phyloP scores from a whole-genome alignment of 2,797 vertebrate genomes.

The Manis pentadactyla region DNA sequence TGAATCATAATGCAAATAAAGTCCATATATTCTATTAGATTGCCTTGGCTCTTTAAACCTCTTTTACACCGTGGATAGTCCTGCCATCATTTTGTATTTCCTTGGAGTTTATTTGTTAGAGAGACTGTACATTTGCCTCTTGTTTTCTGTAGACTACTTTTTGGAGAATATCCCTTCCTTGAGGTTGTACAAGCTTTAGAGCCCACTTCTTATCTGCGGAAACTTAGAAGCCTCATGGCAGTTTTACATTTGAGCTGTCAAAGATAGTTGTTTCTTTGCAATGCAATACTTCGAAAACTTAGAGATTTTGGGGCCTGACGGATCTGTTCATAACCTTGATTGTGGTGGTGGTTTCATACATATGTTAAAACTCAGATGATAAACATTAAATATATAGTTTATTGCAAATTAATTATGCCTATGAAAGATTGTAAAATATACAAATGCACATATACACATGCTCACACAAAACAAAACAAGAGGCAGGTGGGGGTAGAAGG shows the following conservation, averaged over 20 bases:
- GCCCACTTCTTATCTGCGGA: neutral
- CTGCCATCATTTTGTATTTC: neutral
- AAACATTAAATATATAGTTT: neutral
- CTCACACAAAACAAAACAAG: neutral
- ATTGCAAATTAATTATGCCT: neutral
- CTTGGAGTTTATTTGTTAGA: neutral
- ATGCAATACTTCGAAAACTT: neutral
- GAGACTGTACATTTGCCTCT: neutral
- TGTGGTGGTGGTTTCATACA: neutral
- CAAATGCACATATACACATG: neutral
- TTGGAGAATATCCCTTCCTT: neutral
- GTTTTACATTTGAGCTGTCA: neutral
- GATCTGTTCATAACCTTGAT: neutral
- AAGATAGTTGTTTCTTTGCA: neutral
- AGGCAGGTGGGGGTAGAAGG: too few relatives aligned
- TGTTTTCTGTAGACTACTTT: neutral
- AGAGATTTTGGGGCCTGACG: neutral
- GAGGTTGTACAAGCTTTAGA: neutral
- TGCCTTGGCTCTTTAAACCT: neutral
- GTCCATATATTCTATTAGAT: neutral
- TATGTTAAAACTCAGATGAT: neutral
- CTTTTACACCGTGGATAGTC: neutral
- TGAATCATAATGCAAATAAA: neutral
- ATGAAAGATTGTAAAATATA: neutral
- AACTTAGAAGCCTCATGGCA: neutral